Percentiles rank a stretch among this genome's conserved stretches.
Conservation (phyloP, 2,113 vertebrate species). For the Oryzias melastigma region DNA sequence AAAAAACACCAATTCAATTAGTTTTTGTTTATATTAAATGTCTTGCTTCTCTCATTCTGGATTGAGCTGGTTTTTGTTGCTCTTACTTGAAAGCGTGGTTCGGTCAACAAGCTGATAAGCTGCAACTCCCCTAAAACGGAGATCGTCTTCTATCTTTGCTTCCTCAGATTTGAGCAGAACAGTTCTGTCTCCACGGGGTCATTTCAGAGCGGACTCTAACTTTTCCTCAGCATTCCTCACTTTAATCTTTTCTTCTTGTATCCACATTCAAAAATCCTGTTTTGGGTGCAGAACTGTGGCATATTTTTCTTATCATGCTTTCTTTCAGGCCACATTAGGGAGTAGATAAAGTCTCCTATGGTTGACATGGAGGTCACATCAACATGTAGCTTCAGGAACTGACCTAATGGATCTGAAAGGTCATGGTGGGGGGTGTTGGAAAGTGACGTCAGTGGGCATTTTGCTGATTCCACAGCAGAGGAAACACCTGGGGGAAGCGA, state of each 20-base stretch:
- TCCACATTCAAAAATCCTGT: neutral
- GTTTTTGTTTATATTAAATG: neutral
- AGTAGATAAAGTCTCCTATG: constrained; percentile 11
- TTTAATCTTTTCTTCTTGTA: neutral
- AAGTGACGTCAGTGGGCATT: constrained; percentile 44
- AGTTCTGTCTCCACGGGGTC: constrained; percentile 7
- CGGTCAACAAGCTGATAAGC: constrained; percentile 43
- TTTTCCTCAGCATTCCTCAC: neutral
- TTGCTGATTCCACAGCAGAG: constrained; percentile 44
- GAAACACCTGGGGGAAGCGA: constrained; percentile 75
- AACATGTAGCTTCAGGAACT: constrained; percentile 32
- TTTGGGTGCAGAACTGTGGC: neutral
- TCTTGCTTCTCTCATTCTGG: neutral
- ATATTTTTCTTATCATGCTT: constrained; percentile 6
- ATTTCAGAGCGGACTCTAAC: constrained; percentile 3
- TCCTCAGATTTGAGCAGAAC: constrained; percentile 8
- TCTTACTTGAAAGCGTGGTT: constrained; percentile 44
- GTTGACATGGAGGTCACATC: constrained; percentile 23
- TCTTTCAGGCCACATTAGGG: constrained; percentile 23
- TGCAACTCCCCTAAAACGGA: constrained; percentile 14
- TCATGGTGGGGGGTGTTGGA: constrained; percentile 14
- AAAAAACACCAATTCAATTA: neutral
- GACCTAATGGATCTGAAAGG: constrained; percentile 17
- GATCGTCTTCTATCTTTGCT: no score
- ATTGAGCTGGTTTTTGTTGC: constrained; percentile 27